phyloP scores from a whole-genome alignment of 2,888 invertebrate genomes.

The Cotesia congregata region DNA sequence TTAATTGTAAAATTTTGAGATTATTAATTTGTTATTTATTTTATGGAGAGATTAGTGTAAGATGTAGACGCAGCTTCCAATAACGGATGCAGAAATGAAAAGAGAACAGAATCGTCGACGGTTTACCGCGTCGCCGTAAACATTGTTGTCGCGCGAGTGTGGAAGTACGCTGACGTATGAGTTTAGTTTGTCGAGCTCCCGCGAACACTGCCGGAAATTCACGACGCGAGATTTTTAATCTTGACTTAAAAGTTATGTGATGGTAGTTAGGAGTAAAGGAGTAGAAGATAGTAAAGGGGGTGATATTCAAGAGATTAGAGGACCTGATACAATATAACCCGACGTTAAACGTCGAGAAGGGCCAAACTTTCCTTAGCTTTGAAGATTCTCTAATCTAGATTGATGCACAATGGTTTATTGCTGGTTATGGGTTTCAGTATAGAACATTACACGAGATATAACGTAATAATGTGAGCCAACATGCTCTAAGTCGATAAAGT shows the following conservation, averaged over 20 bases:
- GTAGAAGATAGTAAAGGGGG: too few relatives aligned
- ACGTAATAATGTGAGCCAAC: background rate
- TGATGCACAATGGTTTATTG: too few relatives aligned
- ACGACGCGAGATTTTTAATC: slow-evolving; percentile 34
- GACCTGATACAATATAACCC: too few relatives aligned
- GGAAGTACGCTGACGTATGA: slow-evolving; percentile 25
- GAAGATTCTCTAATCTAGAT: too few relatives aligned
- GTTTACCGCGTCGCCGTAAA: background rate
- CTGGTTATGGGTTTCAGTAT: background rate
- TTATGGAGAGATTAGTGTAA: background rate
- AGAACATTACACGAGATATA: too few relatives aligned
- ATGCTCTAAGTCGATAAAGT: background rate
- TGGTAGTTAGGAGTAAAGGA: too few relatives aligned
- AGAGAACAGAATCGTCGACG: background rate
- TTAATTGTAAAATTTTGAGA: background rate
- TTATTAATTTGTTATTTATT: background rate
- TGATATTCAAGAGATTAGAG: too few relatives aligned
- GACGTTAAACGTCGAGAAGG: too few relatives aligned
- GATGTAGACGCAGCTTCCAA: background rate
- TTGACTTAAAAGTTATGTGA: background rate
- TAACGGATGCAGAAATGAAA: background rate
- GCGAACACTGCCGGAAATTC: slow-evolving; percentile 35
- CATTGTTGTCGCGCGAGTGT: background rate
- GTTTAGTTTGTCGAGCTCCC: slow-evolving; percentile 2
- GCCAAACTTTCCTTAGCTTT: too few relatives aligned